Evolutionary conservation across 2,888 invertebrate species (phyloP).

Genomic region (Penaeus monodon): DNA sequence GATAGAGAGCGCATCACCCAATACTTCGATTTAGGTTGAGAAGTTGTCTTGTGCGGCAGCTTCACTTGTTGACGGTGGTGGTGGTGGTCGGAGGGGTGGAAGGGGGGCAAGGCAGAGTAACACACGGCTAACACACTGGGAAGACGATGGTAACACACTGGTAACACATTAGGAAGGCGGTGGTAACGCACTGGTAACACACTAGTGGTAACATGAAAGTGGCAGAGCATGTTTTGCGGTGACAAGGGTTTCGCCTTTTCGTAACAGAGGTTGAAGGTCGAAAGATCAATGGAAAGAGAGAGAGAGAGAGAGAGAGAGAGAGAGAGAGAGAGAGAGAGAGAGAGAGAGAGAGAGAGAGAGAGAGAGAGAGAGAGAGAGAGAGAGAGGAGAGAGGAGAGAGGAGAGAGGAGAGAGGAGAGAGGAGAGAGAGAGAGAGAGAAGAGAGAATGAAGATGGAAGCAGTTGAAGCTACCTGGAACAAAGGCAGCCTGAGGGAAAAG

Average conservation of each 20-base stretch:
- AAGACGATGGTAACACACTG: background rate
- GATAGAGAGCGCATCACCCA: slow-evolving; percentile 39
- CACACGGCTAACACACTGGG: too few relatives aligned
- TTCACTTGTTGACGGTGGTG: background rate
- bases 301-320: background rate
- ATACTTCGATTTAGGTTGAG: slow-evolving; percentile 36
- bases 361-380: slow-evolving; percentile 15
- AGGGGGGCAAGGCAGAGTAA: background rate
- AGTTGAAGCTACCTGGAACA: too few relatives aligned
- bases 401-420: background rate
- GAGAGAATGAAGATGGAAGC: too few relatives aligned
- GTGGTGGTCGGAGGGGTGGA: slow-evolving; percentile 3
- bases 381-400: slow-evolving; percentile 10
- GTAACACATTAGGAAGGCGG: background rate
- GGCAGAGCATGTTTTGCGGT: background rate
- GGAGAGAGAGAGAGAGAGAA: slow-evolving; percentile 12
- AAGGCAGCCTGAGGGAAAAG: background rate
- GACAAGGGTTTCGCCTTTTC: background rate
- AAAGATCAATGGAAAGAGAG: background rate
- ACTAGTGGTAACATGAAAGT: background rate
- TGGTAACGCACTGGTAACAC: background rate
- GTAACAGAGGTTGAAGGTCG: background rate
- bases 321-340: background rate
- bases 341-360: background rate
- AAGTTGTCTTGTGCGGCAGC: too few relatives aligned